phyloP scores from a whole-genome alignment of 1,140 invertebrate species.

The Caerostris extrusa region DNA sequence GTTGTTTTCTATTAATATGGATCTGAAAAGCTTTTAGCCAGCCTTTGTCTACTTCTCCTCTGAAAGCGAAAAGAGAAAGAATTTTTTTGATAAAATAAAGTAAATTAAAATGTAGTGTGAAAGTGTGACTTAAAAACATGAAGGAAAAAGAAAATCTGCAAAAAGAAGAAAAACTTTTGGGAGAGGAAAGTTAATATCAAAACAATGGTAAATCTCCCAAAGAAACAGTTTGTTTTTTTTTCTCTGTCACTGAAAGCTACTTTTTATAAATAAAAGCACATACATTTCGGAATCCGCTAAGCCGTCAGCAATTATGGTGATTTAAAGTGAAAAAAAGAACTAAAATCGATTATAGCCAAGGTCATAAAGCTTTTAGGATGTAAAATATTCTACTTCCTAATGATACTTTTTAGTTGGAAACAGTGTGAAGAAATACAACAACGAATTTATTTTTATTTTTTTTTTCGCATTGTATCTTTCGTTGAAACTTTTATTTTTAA shows the following conservation, averaged over 20 bases:
- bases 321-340: not conserved
- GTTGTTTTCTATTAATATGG: constrained; percentile 66
- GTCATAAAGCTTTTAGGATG: not conserved
- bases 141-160: not conserved
- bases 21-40: constrained; percentile 56
- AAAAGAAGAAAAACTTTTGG: not conserved
- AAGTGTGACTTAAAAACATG: constrained; percentile 21
- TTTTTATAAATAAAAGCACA: not conserved
- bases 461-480: too few species aligned
- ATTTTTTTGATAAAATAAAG: not conserved
- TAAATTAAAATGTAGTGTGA: not conserved
- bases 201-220: not conserved
- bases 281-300: not conserved
- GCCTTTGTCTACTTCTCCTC: constrained; percentile 7
- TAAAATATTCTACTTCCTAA: too few species aligned
- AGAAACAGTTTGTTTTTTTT: not conserved
- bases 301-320: not conserved
- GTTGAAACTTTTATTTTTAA: too few species aligned
- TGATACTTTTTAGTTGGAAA: too few species aligned
- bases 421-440: too few species aligned
- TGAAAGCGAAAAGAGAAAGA: constrained; percentile 10
- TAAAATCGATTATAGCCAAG: not conserved
- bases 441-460: too few species aligned
- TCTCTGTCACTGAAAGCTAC: not conserved
- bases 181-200: constrained; percentile 20